These are phyloP conservation scores for Tetragonula clypearis DNA, from an alignment of 1,140 invertebrate genomes.

Conservation along the genomic window DNA sequence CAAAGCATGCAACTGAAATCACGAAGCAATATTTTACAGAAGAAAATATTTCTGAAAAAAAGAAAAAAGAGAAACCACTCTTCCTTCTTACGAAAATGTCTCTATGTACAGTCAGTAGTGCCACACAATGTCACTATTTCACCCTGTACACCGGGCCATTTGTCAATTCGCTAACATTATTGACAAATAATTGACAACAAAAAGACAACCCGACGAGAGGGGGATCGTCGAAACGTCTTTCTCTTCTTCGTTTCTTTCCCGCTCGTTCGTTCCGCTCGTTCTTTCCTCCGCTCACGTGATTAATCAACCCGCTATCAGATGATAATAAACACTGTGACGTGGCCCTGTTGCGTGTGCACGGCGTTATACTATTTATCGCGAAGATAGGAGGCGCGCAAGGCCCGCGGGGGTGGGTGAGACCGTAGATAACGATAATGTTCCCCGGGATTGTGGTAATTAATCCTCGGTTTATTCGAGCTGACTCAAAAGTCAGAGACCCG, in stretches of 20 bases:
- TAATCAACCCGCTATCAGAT: constrained; percentile 58
- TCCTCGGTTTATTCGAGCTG: constrained; percentile 43
- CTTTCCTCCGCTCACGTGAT: constrained; percentile 32
- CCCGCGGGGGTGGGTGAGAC: constrained; percentile 16
- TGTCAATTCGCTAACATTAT: not conserved
- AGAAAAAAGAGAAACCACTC: too few species aligned
- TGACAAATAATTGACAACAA: not conserved
- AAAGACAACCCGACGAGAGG: too few species aligned
- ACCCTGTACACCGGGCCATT: too few species aligned
- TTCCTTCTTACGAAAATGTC: too few species aligned
- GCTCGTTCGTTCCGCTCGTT: not conserved
- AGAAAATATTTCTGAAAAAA: too few species aligned
- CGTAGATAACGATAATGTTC: constrained; percentile 57
- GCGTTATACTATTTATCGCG: constrained; percentile 60
- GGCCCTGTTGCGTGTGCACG: constrained; percentile 53
- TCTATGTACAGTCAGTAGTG: too few species aligned
- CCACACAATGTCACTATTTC: too few species aligned
- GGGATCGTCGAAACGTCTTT: not conserved
- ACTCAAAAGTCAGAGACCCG: constrained; percentile 30
- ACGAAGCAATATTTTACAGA: too few species aligned
- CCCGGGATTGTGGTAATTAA: constrained; percentile 59
- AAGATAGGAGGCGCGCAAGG: constrained; percentile 42
- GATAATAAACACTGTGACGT: constrained; percentile 55
- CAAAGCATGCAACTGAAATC: too few species aligned
- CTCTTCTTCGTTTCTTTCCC: constrained; percentile 2